Evolutionary conservation across 2,113 vertebrate species (phyloP), one percentile per base, ranked within the genome.

Genomic region (Ivindomyrus marchei): DNA sequence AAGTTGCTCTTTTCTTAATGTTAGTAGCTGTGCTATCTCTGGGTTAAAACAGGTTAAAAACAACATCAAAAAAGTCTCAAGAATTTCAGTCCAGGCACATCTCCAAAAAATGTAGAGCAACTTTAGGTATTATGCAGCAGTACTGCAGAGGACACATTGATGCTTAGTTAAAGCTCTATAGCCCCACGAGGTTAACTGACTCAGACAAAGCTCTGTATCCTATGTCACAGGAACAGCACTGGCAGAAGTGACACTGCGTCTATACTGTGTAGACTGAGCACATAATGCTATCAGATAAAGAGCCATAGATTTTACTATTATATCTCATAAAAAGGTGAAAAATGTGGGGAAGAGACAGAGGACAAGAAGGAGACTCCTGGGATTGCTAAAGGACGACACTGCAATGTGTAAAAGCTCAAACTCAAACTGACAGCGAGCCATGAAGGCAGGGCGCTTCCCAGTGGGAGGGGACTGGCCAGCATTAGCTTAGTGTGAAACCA

Each of bases 1-100:
- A 97, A 31, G 95, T 93, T 96, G 96, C 96, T 95, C 92, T 96
- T 95, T 95, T 97, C 96, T 95, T 94, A 95, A 96, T 97, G 97
- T 94, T 95, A 96, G 96, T 96, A 95, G 95, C 92, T 90, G 94
- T 95, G 93, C 95, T 97, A 97, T 96, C 97, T 97, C 95, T 94
- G 92, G 94, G 96, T 96, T 94, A 93, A 96, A 97, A 95, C 96
- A 94, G 96, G 96, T 97, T 47, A 47, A 10, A 92, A 91, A 91
- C 93, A 7, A 94, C 96, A 95, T 94, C 15, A 21, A 93, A 93
- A 93, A 93, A 92, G 95, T 95, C 95, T 93, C 89, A 5, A 91
- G 93, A 95, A 93, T 93, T 93, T 95, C 91, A 92, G 94, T 94
- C 95, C 95, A 94, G 94, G 96, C 90, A 92, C 91, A 94, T 94